A percentile compares a stretch with the other conserved stretches of the same genome.
phyloP scores from a whole-genome alignment of 1,140 invertebrate genomes.

The Dinoponera quadriceps region DNA sequence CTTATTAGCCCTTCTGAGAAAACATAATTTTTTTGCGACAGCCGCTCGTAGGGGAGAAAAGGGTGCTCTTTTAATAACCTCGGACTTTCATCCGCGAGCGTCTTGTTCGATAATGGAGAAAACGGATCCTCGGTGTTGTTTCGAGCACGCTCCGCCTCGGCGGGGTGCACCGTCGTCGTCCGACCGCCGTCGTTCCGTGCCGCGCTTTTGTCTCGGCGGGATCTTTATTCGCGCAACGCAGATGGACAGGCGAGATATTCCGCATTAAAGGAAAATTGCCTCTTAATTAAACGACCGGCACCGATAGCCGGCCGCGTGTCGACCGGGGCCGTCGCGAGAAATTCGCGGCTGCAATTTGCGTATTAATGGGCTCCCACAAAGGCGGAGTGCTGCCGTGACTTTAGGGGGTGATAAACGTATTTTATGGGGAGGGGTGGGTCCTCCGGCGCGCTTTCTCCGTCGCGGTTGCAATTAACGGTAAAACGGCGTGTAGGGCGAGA shows the following conservation, averaged over 20 bases:
- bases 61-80: no score
- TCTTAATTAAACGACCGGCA: conserved; percentile 51
- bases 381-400: conserved; percentile 61
- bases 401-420: conserved; percentile 78
- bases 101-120: not conserved
- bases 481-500: conserved; percentile 56
- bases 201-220: not conserved
- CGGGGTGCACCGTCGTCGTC: not conserved
- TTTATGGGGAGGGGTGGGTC: conserved; percentile 70
- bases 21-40: no score
- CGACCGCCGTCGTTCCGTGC: no score
- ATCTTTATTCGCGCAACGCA: conserved; percentile 33
- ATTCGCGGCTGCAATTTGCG: conserved; percentile 70
- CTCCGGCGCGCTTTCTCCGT: conserved; percentile 61
- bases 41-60: no score
- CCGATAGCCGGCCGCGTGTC: conserved; percentile 47
- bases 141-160: not conserved
- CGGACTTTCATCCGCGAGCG: no score
- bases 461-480: conserved; percentile 74
- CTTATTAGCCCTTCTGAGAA: no score
- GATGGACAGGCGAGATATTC: conserved; percentile 37
- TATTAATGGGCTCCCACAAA: conserved; percentile 68
- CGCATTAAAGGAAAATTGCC: conserved; percentile 47
- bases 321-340: conserved; percentile 31
- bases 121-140: not conserved